phyloP scores from a whole-genome alignment of 92 coral and sea anemone species.

The Bergia puertoricense region DNA sequence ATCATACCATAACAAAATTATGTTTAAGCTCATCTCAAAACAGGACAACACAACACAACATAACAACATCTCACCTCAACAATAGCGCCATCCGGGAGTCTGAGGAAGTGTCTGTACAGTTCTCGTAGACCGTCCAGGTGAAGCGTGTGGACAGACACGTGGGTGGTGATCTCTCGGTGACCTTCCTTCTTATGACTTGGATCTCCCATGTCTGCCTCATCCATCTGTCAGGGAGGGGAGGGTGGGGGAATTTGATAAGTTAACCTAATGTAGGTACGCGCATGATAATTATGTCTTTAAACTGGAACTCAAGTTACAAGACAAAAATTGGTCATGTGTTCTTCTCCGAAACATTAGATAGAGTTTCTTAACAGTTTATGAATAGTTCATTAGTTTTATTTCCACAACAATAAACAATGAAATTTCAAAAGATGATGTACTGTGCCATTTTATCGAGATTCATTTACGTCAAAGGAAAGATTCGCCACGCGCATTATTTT shows the following conservation, averaged over 20 bases:
- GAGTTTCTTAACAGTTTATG: no score
- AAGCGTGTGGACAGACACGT: constrained; percentile 94
- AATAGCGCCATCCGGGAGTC: constrained; percentile 97
- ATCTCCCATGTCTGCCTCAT: constrained; percentile 83
- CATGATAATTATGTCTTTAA: not conserved
- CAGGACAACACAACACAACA: not conserved
- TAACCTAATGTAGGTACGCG: not conserved
- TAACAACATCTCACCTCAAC: constrained; percentile 73
- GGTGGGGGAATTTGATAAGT: not conserved
- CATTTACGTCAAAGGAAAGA: no score
- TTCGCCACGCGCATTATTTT: no score
- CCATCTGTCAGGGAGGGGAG: constrained; percentile 57
- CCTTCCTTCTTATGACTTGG: constrained; percentile 72
- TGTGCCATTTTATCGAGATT: no score
- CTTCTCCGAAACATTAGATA: not conserved
- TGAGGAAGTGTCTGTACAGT: constrained; percentile 87
- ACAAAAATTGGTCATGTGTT: not conserved
- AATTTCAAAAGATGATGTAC: not conserved
- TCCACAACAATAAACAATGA: no score
- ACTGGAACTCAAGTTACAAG: not conserved
- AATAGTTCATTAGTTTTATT: not conserved
- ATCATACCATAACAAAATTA: no score
- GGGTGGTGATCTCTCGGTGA: constrained; percentile 95
- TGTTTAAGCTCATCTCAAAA: no score
- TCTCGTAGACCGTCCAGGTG: constrained; percentile 94